Evolutionary conservation across 2,888 invertebrate species (phyloP), one percentile per base, ranked within the genome.

Genomic region (Ophion costatus): DNA sequence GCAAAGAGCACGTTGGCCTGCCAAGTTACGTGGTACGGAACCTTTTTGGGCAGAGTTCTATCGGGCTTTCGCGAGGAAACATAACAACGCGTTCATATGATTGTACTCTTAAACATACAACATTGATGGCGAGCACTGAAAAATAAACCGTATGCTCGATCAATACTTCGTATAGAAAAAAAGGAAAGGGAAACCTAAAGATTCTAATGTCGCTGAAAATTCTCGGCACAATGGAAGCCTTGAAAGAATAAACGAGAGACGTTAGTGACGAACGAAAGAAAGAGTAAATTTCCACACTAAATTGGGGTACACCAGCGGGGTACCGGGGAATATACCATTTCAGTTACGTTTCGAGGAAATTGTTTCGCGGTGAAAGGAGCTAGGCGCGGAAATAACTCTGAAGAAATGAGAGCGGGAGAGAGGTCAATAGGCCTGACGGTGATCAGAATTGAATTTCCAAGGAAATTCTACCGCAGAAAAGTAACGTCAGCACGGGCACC

Each of bases 1-100:
- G 33, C 86, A 85, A 69, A 86, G 75, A 79, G 87, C 88, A 88
- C 84, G 86, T 83, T 83, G 77, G 80, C 80, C 80, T 80, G 84
- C 57, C 56, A 71, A 80, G 76, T 59, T n/a, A 75, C 51, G 69
- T 73, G 38, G 38, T 51, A 51, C 74, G 66, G 70, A 73, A 66
- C 57, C 59, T 45, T 82, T 29, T 66, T 63, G 22, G n/a, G 22
- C 5, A 51, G 69, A 59, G 17, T 45, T 45, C 14, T 45, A 45
- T 45, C 45, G 0, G 45, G 1, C 45, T 14, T 11, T 45, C 4
- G 45, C 0, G 45, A 45, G 45, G 11, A 45, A 45, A 45, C 14
- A 10, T 45, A 14, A 45, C 14, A 45, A 45, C 45, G 45, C 14
- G 3, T 45, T 45, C 4, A 14, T 45, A 45, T 14, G 45, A 45